phyloP scores from a whole-genome alignment of 1,140 invertebrate species.

The Globodera rostochiensis region DNA sequence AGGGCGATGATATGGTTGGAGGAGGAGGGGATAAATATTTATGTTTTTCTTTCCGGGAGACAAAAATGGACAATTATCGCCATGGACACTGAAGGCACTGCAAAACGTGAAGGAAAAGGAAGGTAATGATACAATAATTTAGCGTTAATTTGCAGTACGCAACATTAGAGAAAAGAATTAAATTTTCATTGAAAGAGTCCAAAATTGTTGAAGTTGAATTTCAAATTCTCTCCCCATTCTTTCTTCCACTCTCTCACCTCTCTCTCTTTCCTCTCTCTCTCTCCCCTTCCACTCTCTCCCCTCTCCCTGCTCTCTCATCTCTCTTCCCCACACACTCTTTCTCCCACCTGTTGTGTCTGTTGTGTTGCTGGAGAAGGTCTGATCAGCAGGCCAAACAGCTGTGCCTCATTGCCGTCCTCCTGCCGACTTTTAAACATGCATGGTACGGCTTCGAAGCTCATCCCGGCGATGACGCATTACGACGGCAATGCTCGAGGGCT shows the following conservation, averaged over 20 bases:
- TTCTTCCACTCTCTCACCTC: not conserved
- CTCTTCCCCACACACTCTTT: not conserved
- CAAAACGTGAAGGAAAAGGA: not conserved
- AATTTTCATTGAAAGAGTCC: too few relatives aligned
- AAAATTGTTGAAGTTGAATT: too few relatives aligned
- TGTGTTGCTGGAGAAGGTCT: slow-evolving; percentile 24
- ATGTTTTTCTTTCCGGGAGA: not conserved
- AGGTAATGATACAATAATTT: not conserved
- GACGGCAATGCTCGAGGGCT: not conserved
- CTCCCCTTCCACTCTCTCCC: not conserved
- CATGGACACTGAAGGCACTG: not conserved
- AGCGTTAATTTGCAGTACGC: too few relatives aligned
- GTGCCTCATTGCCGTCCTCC: slow-evolving; percentile 43
- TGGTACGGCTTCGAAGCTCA: slow-evolving; percentile 52
- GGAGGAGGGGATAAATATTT: not conserved
- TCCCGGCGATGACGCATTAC: slow-evolving; percentile 4
- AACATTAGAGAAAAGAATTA: too few relatives aligned
- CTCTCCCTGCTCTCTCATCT: not conserved
- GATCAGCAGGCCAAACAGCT: slow-evolving; percentile 47
- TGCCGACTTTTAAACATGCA: slow-evolving; percentile 43
- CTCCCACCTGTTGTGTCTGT: slow-evolving; percentile 2
- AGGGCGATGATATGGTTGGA: not conserved
- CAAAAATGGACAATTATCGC: not conserved
- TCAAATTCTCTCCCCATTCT: not conserved
- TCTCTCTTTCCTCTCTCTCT: not conserved